Evolutionary conservation across 2,113 vertebrate species (phyloP).

Genomic region (Brachyhypopomus occidentalis): DNA sequence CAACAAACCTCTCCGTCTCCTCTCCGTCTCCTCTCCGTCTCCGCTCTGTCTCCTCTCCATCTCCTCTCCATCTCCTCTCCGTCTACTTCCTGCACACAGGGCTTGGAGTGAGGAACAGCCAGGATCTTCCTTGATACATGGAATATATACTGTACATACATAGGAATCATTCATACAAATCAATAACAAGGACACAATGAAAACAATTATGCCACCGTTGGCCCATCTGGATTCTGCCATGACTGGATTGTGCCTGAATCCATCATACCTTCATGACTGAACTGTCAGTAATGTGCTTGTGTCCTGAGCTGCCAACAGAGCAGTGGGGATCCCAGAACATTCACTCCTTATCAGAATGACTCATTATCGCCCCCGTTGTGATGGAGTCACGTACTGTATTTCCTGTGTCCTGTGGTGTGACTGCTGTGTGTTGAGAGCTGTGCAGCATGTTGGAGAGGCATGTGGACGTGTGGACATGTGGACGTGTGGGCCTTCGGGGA

Average conservation of each 20-base stretch:
- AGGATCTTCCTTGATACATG: neutral
- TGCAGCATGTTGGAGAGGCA: neutral
- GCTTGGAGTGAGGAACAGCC: neutral
- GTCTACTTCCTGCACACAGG: neutral
- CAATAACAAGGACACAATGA: too few relatives aligned
- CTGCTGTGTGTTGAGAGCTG: constrained; percentile 25
- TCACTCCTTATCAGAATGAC: constrained; percentile 3
- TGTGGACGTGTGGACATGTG: neutral
- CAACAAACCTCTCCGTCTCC: too few relatives aligned
- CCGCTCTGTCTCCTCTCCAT: too few relatives aligned
- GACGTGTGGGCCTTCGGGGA: constrained; percentile 29
- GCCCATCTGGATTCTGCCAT: too few relatives aligned
- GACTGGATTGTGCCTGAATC: neutral
- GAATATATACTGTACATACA: neutral
- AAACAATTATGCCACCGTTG: too few relatives aligned
- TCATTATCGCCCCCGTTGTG: constrained; percentile 19
- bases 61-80: neutral
- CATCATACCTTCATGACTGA: neutral
- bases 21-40: too few relatives aligned
- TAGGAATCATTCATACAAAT: too few relatives aligned
- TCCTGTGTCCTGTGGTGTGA: constrained; percentile 10
- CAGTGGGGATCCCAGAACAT: constrained; percentile 7
- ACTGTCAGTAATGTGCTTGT: neutral
- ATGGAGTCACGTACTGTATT: constrained; percentile 14
- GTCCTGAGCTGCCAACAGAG: neutral